Conservation (phyloP, 37 sponge, comb jelly and placozoan genomes). For the Spongia lamella region DNA sequence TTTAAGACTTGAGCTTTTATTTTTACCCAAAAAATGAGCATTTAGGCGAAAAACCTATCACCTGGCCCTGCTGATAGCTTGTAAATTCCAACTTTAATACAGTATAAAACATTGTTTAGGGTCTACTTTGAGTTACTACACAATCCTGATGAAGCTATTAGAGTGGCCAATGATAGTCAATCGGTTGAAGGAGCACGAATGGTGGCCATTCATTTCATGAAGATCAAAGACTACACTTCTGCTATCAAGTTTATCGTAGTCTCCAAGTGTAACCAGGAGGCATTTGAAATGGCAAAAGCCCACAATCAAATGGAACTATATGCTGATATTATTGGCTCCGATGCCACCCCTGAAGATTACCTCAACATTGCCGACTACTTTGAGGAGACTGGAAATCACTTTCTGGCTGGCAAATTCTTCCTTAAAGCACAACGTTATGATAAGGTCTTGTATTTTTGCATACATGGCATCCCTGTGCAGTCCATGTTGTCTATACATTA, state of each 20-base stretch:
- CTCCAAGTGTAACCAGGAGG: constrained; percentile 87
- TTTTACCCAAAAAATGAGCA: no score
- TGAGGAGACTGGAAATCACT: constrained; percentile 51
- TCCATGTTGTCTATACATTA: no score
- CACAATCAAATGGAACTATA: constrained; percentile 83
- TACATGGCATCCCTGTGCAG: not conserved
- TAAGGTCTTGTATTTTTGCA: constrained; percentile 39
- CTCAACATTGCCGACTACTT: constrained; percentile 78
- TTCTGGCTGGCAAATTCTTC: constrained; percentile 84
- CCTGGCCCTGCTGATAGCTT: no score
- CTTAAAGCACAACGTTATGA: constrained; percentile 70
- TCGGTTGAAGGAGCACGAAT: constrained; percentile 89
- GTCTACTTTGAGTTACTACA: constrained; percentile 75
- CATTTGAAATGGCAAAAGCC: constrained; percentile 84
- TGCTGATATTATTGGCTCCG: constrained; percentile 88
- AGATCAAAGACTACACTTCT: constrained; percentile 68
- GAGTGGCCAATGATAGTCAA: constrained; percentile 81
- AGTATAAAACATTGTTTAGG: no score
- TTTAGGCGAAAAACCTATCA: no score
- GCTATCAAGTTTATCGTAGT: constrained; percentile 93
- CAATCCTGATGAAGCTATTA: constrained; percentile 87
- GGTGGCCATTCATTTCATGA: constrained; percentile 94
- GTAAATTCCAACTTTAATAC: no score
- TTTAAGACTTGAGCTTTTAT: no score
- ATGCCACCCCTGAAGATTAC: constrained; percentile 82